These are phyloP conservation scores for Achatina immaculata DNA, from an alignment of 1,140 invertebrate genomes.

Conservation along the genomic window DNA sequence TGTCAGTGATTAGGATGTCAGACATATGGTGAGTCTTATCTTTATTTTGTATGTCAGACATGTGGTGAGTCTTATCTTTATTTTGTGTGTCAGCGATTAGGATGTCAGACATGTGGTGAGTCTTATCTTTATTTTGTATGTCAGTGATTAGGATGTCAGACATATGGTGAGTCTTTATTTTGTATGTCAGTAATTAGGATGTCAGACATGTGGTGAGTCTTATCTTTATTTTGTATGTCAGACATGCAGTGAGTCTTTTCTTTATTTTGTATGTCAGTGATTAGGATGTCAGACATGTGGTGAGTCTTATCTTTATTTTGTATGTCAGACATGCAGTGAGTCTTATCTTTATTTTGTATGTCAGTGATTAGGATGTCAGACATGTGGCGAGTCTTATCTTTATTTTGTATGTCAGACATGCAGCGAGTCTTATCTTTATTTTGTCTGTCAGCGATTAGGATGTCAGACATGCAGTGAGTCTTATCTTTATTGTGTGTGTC, in stretches of 20 bases:
- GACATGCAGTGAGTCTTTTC: not conserved
- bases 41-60: not conserved
- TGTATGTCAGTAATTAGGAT: not conserved
- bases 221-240: not conserved
- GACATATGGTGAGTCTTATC: not conserved
- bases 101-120: constrained; percentile 76
- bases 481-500: not conserved
- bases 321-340: not conserved
- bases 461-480: constrained; percentile 76
- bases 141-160: not conserved
- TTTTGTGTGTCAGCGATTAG: not conserved
- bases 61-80: not conserved
- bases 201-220: constrained; percentile 75
- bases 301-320: constrained; percentile 35
- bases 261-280: constrained; percentile 31
- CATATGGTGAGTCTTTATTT: not conserved
- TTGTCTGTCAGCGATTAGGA: not conserved
- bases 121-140: constrained; percentile 29
- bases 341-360: not conserved
- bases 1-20: not conserved
- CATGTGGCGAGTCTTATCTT: constrained; percentile 73
- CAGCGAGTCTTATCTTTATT: not conserved
- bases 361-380: constrained; percentile 78
- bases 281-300: constrained; percentile 80
- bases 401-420: not conserved